These are phyloP conservation scores for Pelecanoides urinatrix DNA, from an alignment of 2,113 vertebrate species.

Conservation along the genomic window DNA sequence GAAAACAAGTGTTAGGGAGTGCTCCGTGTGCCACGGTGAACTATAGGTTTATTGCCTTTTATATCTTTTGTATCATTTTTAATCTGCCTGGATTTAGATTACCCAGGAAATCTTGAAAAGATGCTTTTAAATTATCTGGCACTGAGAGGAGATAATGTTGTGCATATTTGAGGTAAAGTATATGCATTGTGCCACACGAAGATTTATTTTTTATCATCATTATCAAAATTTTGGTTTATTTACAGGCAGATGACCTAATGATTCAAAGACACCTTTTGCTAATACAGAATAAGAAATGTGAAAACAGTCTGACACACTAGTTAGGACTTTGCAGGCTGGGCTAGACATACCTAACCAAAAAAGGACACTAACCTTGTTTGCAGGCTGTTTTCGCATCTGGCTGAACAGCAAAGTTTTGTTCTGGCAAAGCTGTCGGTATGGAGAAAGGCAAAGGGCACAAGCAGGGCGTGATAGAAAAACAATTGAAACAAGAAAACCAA, in stretches of 20 bases:
- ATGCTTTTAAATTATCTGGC: background rate
- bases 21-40: fast-evolving
- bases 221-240: background rate
- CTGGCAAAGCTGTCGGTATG: background rate
- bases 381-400: background rate
- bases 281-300: background rate
- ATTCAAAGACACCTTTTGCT: background rate
- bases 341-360: background rate
- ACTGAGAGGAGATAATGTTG: background rate
- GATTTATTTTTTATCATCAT: background rate
- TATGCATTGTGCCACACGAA: background rate
- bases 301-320: background rate
- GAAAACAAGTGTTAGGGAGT: background rate
- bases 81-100: background rate
- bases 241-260: background rate
- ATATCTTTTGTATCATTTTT: background rate
- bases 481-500: background rate
- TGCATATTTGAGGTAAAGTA: background rate
- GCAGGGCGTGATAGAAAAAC: background rate
- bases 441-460: background rate
- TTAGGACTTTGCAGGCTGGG: background rate
- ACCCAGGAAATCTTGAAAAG: background rate
- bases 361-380: background rate
- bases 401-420: background rate
- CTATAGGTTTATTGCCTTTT: background rate